Base-by-base conservation (phyloP, 2,797 vertebrate species). In the Synaphobranchus kaupii region DNA sequence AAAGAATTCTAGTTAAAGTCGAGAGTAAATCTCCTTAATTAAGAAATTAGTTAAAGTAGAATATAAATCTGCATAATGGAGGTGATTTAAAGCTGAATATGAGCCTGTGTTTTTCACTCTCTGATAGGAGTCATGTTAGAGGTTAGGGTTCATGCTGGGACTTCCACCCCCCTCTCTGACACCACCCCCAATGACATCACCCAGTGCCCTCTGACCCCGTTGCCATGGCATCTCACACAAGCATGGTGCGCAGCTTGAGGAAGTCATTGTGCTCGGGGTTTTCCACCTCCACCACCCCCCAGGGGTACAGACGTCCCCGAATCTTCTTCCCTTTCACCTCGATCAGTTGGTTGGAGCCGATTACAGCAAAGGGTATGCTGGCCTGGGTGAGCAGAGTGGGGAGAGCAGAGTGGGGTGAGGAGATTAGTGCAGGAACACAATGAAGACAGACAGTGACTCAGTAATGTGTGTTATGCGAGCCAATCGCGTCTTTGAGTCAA, bases 221-320 rank as follows among this genome's bases (percentile, higher is more conserved):
- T n/a, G 7, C 31, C 52, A 68, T 31, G 47, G 88, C 84, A 39
- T 97, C 97, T 97, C 93, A 97, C 97, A 98, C 97, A 86, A 97
- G 95, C 97, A 97, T 97, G 85, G 97, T 97, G 86, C 96, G 96
- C 73, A 98, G 92, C 88, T 97, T 98, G 80, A 98, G 97, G 94
- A 98, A 98, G 94, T 98, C 98, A 20, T 98, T 98, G 94, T 98
- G 97, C 87, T 99, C 97, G 0, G 98, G 98, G 90, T 98, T 98
- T 93, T 98, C 97, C 92, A 98, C 98, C 92, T 97, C 97, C 84
- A 97, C 95, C 28, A 97, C 97, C 34, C 97, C 97, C 98, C 97
- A 97, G 10, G 98, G 95, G 88, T 98, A 97, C 48, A 98, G 93
- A 28, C 97, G 96, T 20, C 97, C 97, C 89, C 97, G 93, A 91